Evolutionary conservation across 2,113 vertebrate species (phyloP).

Genomic region (Tursiops truncatus): DNA sequence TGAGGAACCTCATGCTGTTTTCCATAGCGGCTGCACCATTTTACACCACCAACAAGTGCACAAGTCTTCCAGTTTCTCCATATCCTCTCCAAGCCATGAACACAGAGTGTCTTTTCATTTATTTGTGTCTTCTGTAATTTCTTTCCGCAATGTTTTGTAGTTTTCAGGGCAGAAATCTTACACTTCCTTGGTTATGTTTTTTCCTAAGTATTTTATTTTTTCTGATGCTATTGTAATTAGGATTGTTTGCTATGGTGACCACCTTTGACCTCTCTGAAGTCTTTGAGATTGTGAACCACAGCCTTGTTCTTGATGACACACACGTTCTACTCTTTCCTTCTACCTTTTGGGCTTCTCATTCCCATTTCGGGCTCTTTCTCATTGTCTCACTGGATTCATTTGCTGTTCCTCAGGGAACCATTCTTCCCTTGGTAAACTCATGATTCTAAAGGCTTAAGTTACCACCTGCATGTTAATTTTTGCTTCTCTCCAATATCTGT

Average conservation of each 20-base stretch:
- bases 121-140: background rate
- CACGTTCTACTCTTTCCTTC: background rate
- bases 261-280: background rate
- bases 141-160: background rate
- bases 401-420: background rate
- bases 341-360: background rate
- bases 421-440: background rate
- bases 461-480: background rate
- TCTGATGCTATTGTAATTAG: background rate
- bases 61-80: background rate
- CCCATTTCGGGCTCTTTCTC: background rate
- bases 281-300: background rate
- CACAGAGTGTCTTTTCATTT: background rate
- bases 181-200: background rate
- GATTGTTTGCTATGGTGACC: background rate
- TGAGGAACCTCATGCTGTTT: background rate
- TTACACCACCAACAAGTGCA: background rate
- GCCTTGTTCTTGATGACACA: background rate
- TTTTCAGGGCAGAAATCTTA: background rate
- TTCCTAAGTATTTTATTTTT: background rate
- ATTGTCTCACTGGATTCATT: background rate
- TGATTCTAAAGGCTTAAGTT: background rate
- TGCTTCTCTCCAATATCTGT: background rate
- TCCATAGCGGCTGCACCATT: background rate
- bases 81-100: background rate